A percentile compares a stretch with the other conserved stretches of the same genome.
Conservation (phyloP, 1,140 invertebrate genomes). For the Phthorimaea operculella region DNA sequence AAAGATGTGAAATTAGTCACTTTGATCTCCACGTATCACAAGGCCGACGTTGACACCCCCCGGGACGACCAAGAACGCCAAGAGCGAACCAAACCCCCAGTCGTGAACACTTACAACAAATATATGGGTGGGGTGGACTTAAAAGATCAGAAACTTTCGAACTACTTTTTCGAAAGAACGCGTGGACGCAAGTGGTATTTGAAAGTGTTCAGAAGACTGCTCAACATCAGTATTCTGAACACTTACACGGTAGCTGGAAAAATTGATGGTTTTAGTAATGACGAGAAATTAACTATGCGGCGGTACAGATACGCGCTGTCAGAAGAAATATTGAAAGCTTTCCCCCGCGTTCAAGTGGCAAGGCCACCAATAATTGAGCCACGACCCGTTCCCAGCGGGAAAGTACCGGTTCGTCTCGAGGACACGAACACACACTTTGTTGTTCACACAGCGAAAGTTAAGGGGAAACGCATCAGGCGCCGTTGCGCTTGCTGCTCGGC, state of each 20-base stretch:
- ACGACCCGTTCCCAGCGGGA: neutral
- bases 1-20: conserved; percentile 13
- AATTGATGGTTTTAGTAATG: too few relatives aligned
- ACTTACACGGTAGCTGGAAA: neutral
- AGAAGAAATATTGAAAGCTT: neutral
- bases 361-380: neutral
- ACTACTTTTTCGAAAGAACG: conserved; percentile 20
- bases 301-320: neutral
- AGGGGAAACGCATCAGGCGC: neutral
- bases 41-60: neutral
- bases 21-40: conserved; percentile 10
- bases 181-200: conserved; percentile 21
- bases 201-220: conserved; percentile 16
- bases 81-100: conserved; percentile 10
- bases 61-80: neutral
- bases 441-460: neutral
- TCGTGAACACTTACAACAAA: conserved; percentile 26
- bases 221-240: conserved; percentile 9
- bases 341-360: neutral
- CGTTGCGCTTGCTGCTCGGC: neutral
- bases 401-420: neutral
- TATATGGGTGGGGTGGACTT: conserved; percentile 12
- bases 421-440: too few relatives aligned
- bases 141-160: conserved; percentile 26
- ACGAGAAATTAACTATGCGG: neutral